Evolutionary conservation across 2,797 vertebrate species (phyloP), one percentile per base, ranked within the genome.

Genomic region (Echeneis naucrates): DNA sequence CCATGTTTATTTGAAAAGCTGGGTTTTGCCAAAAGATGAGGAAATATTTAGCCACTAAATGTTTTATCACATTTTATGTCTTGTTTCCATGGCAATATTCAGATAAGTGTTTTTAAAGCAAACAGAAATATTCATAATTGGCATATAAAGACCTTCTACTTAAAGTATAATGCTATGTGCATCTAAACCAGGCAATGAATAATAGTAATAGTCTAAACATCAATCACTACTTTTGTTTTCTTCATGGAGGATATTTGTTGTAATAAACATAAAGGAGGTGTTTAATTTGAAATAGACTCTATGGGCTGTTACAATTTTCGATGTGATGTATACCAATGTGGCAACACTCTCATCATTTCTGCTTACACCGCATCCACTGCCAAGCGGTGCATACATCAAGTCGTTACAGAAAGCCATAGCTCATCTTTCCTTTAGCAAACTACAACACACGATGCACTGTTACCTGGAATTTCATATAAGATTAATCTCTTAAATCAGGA

Each of bases 281-380:
- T 85, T 87, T 87, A 72, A 88, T 83, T 80, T 85, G 57, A 83
- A 80, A 89, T 83, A 81, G 70, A 87, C 86, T 72, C 57, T 77
- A 47, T 53, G 62, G 66, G 80, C 76, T 57, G 78, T 61, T 76
- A 51, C 72, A 79, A 56, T 83, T 71, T 77, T 79, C 64, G 59
- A 56, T 79, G 66, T 92, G 85, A 91, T 92, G 71, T 72, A 92
- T 90, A 84, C 76, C 81, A 80, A 77, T 12, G 70, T 89, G 86
- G 87, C 91, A 88, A 70, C 52, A 53, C 75, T 73, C 82, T 88
- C 91, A 91, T 92, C 89, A 86, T 88, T 92, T 93, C 87, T 92
- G 92, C 86, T 92, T 88, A 89, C 88, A 27, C 83, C 45, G 87
- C 89, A 91, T 84, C 75, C 68, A 62, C 80, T 82, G 86, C 87